Evolutionary conservation across 2,797 vertebrate genomes (phyloP), one percentile per base, ranked within the genome.

Genomic region (Clarias pachynema): DNA sequence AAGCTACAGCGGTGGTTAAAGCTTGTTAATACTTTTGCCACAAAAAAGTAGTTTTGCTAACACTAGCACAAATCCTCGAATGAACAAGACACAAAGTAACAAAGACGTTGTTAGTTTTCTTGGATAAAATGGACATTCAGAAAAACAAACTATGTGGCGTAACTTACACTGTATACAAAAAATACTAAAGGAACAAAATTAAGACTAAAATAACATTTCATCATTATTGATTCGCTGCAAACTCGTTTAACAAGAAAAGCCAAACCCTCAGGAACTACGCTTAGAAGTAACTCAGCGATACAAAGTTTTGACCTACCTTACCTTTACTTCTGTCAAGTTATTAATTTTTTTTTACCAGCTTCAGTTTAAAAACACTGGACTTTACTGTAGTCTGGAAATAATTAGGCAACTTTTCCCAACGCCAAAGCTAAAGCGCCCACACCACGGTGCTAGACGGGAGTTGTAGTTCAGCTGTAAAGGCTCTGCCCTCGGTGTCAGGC

Each of bases 311-410:
- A 65, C 53, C 22, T 37, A 34, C 22, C 73, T 40, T 73, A 56
- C 59, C 29, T 74, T 81, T 82, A 20, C 12, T 31, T 70, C 6
- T 24, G 10, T 78, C n/a, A 74, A 4, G 5, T 49, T 57, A n/a
- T 5, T 82, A 14, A 7, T 8, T 44, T 44, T 70, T 12, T 60
- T 16, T 14, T 26, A 37, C 53, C 65, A 26, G 73, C 62, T 66
- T 57, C 69, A 59, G 9, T 22, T 77, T 70, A 9, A 20, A 3
- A 37, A 53, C 29, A 44, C 24, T 7, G 24, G n/a, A 62, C 22
- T 62, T 63, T 68, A 15, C n/a, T 22, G 44, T 34, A 12, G 81
- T 79, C 65, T 86, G 85, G 85, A 83, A 86, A 79, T 56, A 63
- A 83, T 78, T 56, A 75, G 24, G 7, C 18, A 74, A 81, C 49